phyloP scores from a whole-genome alignment of 1,140 invertebrate genomes.

The Ostrea denselamellosa region DNA sequence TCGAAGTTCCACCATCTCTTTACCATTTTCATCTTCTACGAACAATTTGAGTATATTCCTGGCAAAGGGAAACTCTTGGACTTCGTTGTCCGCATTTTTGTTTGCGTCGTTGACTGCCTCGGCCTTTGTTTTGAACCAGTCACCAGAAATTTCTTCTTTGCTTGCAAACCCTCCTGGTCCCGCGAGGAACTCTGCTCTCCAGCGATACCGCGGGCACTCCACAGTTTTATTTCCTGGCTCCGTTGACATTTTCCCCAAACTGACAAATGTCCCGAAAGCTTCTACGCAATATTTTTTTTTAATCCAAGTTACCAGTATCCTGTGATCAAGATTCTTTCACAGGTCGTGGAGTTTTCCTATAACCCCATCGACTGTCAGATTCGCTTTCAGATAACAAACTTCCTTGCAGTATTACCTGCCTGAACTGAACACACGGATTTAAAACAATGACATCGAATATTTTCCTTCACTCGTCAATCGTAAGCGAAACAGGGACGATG shows the following conservation, averaged over 20 bases:
- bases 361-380: neutral
- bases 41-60: constrained; percentile 43
- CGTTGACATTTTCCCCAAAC: neutral
- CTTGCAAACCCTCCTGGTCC: constrained; percentile 44
- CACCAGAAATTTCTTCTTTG: constrained; percentile 45
- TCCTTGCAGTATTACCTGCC: neutral
- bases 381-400: neutral
- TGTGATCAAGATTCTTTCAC: neutral
- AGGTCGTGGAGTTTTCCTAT: neutral
- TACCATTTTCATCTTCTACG: constrained; percentile 37
- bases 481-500: neutral
- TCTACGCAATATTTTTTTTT: neutral
- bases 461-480: constrained; percentile 6
- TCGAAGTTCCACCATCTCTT: constrained; percentile 10
- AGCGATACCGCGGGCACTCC: constrained; percentile 22
- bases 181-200: constrained; percentile 44
- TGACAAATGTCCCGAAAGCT: neutral
- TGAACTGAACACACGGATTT: neutral
- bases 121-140: constrained; percentile 42
- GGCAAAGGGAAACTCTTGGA: constrained; percentile 44
- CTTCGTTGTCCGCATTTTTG: constrained; percentile 42
- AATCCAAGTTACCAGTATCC: neutral
- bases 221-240: neutral
- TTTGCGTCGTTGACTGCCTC: constrained; percentile 45
- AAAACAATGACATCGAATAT: neutral